Percentiles rank a stretch among this genome's conserved stretches.
phyloP scores from a whole-genome alignment of 1,140 invertebrate species.

The Zophobas morio region DNA sequence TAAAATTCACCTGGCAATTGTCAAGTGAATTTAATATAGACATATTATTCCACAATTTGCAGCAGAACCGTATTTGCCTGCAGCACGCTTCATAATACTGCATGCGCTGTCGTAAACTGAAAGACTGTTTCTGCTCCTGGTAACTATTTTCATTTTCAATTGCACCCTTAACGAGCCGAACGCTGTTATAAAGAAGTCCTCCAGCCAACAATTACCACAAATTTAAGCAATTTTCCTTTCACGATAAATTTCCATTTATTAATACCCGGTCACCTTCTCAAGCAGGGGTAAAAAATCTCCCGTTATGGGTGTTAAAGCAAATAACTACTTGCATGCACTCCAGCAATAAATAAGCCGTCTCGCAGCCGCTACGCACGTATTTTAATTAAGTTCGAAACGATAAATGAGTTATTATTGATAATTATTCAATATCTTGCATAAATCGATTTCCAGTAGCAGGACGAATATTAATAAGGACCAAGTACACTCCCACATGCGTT shows the following conservation, averaged over 20 bases:
- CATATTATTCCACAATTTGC: too few species aligned
- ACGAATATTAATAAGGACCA: conserved; percentile 46
- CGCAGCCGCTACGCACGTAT: conserved; percentile 31
- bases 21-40: too few species aligned
- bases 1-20: too few species aligned
- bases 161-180: too few species aligned
- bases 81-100: too few species aligned
- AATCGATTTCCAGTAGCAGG: conserved; percentile 50
- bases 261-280: conserved; percentile 13
- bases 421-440: conserved; percentile 52
- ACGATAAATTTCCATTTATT: conserved; percentile 1
- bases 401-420: conserved; percentile 52
- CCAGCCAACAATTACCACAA: conserved; percentile 15
- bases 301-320: conserved; percentile 44
- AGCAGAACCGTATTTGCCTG: too few species aligned
- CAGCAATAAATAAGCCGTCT: conserved; percentile 44
- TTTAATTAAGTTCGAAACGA: conserved; percentile 50
- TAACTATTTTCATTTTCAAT: too few species aligned
- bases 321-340: conserved; percentile 42
- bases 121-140: too few species aligned
- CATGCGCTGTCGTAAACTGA: too few species aligned
- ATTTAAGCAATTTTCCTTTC: conserved; percentile 18
- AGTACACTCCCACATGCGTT: conserved; percentile 33
- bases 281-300: conserved; percentile 34
- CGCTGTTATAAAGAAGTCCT: neutral